phyloP scores from a whole-genome alignment of 2,113 vertebrate species.

The Xiphophorus hellerii region DNA sequence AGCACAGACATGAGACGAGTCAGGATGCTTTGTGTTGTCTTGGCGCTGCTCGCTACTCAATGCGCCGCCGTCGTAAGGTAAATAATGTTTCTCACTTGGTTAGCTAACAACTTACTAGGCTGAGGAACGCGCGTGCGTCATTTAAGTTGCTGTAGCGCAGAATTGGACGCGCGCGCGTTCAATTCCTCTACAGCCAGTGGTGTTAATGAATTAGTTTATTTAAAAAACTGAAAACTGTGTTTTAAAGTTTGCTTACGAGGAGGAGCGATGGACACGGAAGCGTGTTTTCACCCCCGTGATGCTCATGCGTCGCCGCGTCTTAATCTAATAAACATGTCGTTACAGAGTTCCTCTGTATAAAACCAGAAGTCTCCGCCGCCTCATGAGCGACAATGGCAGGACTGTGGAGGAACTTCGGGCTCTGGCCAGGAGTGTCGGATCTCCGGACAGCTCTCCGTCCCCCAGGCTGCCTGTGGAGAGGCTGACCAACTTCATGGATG shows the following conservation, averaged over 20 bases:
- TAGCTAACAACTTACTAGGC: neutral
- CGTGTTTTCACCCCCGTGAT: neutral
- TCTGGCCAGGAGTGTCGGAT: slow-evolving; percentile 10
- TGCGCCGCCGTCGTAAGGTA: slow-evolving; percentile 72
- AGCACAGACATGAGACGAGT: slow-evolving; percentile 40
- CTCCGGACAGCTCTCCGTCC: neutral
- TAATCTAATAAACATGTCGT: neutral
- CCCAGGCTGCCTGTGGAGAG: slow-evolving; percentile 65
- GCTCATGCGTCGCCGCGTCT: too few relatives aligned
- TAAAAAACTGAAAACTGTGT: too few relatives aligned
- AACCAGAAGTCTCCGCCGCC: slow-evolving; percentile 64
- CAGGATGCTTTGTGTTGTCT: slow-evolving; percentile 14
- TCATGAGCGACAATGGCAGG: slow-evolving; percentile 68
- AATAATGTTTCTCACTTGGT: neutral
- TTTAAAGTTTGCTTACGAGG: too few relatives aligned
- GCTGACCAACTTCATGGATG: slow-evolving; percentile 87
- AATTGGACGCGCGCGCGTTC: neutral
- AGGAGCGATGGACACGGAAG: neutral
- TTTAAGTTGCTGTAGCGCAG: neutral
- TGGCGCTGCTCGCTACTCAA: slow-evolving; percentile 49
- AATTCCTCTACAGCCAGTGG: neutral
- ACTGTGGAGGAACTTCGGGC: slow-evolving; percentile 67
- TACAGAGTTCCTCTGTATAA: slow-evolving; percentile 83
- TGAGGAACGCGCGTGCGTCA: neutral
- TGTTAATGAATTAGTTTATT: neutral